Conservation (phyloP, 2,797 vertebrate genomes). For the Scleropages formosus region DNA sequence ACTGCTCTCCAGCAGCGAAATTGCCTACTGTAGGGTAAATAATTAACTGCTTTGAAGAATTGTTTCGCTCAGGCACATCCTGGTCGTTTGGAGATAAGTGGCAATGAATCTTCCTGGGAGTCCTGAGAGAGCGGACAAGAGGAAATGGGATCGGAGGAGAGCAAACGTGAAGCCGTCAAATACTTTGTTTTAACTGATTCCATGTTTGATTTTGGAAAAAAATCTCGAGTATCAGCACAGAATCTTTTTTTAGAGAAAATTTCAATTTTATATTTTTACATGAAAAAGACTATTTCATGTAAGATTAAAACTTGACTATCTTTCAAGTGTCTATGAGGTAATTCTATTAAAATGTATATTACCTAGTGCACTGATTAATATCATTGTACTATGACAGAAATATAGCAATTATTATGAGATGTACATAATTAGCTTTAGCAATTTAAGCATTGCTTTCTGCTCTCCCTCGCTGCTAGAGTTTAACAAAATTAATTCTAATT, state of each 20-base stretch:
- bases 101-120: slow-evolving; percentile 65
- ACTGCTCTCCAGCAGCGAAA: slow-evolving; percentile 47
- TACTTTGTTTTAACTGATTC: slow-evolving; percentile 36
- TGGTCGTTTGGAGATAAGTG: slow-evolving; percentile 74
- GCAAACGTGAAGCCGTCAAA: slow-evolving; percentile 60
- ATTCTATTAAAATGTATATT: too few species aligned
- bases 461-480: too few species aligned
- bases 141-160: slow-evolving; percentile 53
- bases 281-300: not conserved
- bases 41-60: slow-evolving; percentile 67
- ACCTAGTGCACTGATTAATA: too few species aligned
- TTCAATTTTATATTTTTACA: not conserved
- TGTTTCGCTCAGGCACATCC: slow-evolving; percentile 67
- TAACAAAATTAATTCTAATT: too few species aligned
- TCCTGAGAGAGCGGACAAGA: slow-evolving; percentile 52
- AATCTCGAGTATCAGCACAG: not conserved
- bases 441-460: too few species aligned
- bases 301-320: too few species aligned
- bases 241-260: not conserved
- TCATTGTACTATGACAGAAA: too few species aligned
- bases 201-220: not conserved
- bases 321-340: too few species aligned
- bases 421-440: too few species aligned
- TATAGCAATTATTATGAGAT: too few species aligned
- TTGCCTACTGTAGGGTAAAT: slow-evolving; percentile 57